Base-by-base conservation (phyloP, 2,797 vertebrate genomes). In the Microctenopoma lineatum region DNA sequence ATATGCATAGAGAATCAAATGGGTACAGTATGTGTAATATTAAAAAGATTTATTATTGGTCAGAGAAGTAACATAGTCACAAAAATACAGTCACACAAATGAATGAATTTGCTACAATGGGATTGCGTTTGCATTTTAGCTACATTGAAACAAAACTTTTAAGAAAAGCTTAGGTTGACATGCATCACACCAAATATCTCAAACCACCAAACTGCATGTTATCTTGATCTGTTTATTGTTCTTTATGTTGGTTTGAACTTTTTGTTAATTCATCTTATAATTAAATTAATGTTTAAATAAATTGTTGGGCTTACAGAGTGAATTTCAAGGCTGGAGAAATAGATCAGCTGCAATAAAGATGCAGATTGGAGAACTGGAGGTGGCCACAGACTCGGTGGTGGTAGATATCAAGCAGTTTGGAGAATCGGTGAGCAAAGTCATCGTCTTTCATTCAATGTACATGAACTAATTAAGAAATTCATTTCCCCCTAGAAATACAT, bases 261-360 rank as follows among this genome's bases (percentile, higher is more conserved):
- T 59, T 55, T 47, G 48, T 21, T 38, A 38, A 61, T 41, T 36
- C 1, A 12, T 42, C 34, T 14, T 5, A 47, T 36, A n/a, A n/a
- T 14, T 9, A 0, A 21, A 21, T 21, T 21, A 21, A 21, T 21
- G 21, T 21, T 21, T 21, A 21, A n/a, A n/a, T 9, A 0, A n/a
- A 46, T 50, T 54, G 9, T 16, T 83, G 76, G 86, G 12, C 58
- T 80, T 29, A 38, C 83, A 99, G 98, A 85, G 47, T 26, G 93
- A 93, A 73, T 93, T 96, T 81, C 85, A 93, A 14, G 87, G 91
- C 69, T 97, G 96, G 94, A 94, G 88, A 87, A 95, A 95, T 62
- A 91, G 94, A 53, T 95, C 94, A 2, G 50, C 78, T 4, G 75
- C 89, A 62, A 92, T 94, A 90, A 94, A 87, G 73, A 81, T 66